These are phyloP conservation scores for Indri indri DNA, from an alignment of 2,113 vertebrate species.

Conservation along the genomic window DNA sequence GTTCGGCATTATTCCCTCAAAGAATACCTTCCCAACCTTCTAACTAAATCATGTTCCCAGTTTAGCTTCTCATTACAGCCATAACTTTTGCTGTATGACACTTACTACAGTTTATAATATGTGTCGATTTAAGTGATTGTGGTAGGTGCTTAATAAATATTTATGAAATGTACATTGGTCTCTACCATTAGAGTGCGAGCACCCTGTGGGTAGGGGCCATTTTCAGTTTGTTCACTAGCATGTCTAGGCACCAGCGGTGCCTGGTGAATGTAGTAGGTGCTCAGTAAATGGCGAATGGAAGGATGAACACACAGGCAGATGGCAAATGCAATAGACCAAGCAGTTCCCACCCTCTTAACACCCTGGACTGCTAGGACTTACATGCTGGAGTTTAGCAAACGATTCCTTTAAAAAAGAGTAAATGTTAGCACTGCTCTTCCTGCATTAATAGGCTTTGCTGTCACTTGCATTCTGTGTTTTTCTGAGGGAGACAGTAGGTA, in stretches of 20 bases:
- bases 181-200: neutral
- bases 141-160: neutral
- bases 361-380: neutral
- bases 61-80: neutral
- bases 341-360: neutral
- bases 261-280: neutral
- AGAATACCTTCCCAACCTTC: neutral
- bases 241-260: neutral
- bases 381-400: neutral
- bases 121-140: neutral
- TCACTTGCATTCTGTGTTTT: neutral
- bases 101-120: neutral
- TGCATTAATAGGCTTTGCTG: neutral
- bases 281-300: neutral
- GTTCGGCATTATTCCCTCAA: neutral
- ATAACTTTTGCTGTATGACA: neutral
- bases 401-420: neutral
- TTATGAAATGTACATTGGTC: neutral
- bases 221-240: neutral
- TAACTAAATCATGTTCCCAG: neutral
- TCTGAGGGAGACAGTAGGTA: neutral
- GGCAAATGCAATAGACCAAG: neutral
- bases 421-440: neutral
- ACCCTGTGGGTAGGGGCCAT: neutral
- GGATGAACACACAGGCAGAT: neutral